Base-by-base conservation (phyloP, 2,888 invertebrate genomes). In the Yponomeuta sedellus region DNA sequence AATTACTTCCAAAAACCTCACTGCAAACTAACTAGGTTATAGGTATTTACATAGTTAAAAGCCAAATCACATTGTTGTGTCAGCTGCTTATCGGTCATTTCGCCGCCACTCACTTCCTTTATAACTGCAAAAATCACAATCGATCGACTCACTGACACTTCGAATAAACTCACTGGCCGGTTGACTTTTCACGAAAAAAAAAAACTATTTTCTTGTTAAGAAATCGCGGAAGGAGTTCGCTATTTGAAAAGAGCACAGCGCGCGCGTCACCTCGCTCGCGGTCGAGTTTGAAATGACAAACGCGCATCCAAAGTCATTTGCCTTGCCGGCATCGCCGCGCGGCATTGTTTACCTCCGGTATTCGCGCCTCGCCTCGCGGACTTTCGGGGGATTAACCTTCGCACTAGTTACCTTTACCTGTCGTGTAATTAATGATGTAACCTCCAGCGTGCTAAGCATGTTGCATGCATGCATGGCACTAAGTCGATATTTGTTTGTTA, bases 221-320 rank as follows among this genome's bases (percentile, higher is more conserved):
- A 22, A 44, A 16, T 52, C 22, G 70, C 71, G 71, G 72, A 70
- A 68, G 39, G 19, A 52, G 52, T 70, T 69, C 72, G 71, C 68
- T 66, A 25, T 69, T 72, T 75, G 71, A 74, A 63, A 34, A 34
- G n/a, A 12, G 63, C 63, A 40, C 44, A 20, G 28, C 19, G 63
- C 63, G 63, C 73, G 25, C 65, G 67, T 72, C 76, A 76, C 79
- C 76, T 79, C 76, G 80, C 82, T 80, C 78, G 78, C 78, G 81
- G 75, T 79, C 77, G 78, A 83, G 79, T 79, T 81, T 81, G 78
- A 79, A 88, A 85, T 89, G 89, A 89, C 89, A 90, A 90, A 90
- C 87, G 88, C 82, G 83, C 84, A 83, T 82, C 83, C 81, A 75
- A n/a, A n/a, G 78, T 82, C 70, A 69, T 69, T 75, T 77, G 68